A percentile compares a stretch with the other conserved stretches of the same genome.
Conservation (phyloP, 2,888 invertebrate species). For the Caenorhabditis sp. region DNA sequence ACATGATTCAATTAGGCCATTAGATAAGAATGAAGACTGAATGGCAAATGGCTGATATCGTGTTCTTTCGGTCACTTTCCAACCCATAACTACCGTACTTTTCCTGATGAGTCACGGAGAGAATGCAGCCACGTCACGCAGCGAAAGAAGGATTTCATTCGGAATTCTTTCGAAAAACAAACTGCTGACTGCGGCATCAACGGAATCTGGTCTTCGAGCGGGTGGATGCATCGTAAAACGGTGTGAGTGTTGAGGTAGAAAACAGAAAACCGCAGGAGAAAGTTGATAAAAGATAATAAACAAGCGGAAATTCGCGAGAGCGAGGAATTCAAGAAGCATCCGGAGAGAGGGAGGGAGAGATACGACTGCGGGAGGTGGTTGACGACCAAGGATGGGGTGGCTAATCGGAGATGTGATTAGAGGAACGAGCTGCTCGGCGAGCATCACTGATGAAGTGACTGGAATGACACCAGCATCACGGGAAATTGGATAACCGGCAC, state of each 20-base stretch:
- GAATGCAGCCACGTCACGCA: slow-evolving; percentile 14
- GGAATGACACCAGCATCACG: no score
- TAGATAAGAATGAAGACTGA: slow-evolving; percentile 33
- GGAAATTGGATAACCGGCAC: no score
- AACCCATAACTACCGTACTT: slow-evolving; percentile 9
- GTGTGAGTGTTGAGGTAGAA: slow-evolving; percentile 33
- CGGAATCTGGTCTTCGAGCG: slow-evolving; percentile 16
- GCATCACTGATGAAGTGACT: slow-evolving; percentile 14
- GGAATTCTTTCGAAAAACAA: slow-evolving; percentile 9
- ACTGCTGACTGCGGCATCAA: slow-evolving; percentile 17
- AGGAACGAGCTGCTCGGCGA: slow-evolving; percentile 11
- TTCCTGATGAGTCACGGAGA: slow-evolving; percentile 9
- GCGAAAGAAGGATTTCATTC: slow-evolving; percentile 8
- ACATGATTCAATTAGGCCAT: slow-evolving; percentile 57
- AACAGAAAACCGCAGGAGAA: slow-evolving; percentile 33
- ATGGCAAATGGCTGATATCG: slow-evolving; percentile 27
- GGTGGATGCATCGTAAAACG: slow-evolving; percentile 25
- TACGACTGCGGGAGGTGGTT: background rate
- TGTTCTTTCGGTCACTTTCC: slow-evolving; percentile 12
- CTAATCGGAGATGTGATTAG: slow-evolving; percentile 19
- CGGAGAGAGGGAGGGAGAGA: background rate
- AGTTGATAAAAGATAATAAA: slow-evolving; percentile 53
- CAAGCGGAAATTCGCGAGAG: slow-evolving; percentile 22
- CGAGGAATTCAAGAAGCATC: slow-evolving; percentile 1
- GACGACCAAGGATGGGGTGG: background rate